Percentiles rank a stretch among this genome's conserved stretches.
Conservation (phyloP, 2,888 invertebrate species). For the Ptilodon capucinus region DNA sequence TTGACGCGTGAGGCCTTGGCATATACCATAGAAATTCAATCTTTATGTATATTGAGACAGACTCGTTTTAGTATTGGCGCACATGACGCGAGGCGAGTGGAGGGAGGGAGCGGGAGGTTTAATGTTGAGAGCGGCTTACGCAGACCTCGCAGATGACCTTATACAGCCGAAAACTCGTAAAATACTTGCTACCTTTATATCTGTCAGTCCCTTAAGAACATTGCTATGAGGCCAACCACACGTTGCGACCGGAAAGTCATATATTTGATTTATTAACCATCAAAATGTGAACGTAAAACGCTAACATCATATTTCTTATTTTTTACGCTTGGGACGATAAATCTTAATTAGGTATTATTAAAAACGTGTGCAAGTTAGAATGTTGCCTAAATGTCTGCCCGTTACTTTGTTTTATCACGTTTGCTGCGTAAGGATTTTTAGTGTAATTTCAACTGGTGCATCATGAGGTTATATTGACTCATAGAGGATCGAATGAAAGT, state of each 20-base stretch:
- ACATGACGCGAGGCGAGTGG: no score
- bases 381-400: not conserved
- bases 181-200: conserved; percentile 6
- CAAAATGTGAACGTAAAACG: conserved; percentile 42
- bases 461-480: no score
- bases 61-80: no score
- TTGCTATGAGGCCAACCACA: conserved; percentile 22
- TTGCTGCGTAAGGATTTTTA: no score
- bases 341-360: conserved; percentile 31
- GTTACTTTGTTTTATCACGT: no score
- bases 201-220: conserved; percentile 6
- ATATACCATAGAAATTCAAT: no score
- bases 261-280: conserved; percentile 43
- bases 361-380: conserved; percentile 16
- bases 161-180: not conserved
- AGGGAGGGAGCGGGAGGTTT: no score
- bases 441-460: no score
- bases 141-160: not conserved
- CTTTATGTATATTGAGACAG: no score
- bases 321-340: conserved; percentile 31
- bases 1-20: no score
- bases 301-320: conserved; percentile 38
- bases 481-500: no score
- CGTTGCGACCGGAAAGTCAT: conserved; percentile 38
- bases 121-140: no score